Evolutionary conservation across 2,888 invertebrate genomes (phyloP).

Genomic region (Amiota minor): DNA sequence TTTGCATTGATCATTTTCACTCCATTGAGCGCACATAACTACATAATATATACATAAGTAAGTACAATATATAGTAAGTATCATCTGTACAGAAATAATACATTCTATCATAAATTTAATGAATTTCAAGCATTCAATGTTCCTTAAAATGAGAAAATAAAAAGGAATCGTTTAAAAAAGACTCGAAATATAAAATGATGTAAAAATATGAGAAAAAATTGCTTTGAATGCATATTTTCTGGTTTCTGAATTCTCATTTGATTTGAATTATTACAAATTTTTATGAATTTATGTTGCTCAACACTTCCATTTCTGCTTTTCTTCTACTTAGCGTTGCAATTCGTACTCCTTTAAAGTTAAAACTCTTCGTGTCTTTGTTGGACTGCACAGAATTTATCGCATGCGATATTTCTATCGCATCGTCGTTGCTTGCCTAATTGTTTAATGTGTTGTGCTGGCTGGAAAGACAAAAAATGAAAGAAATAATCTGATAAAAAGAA

Average conservation of each 20-base stretch:
- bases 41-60: no score
- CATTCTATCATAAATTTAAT: conserved; percentile 1
- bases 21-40: conserved; percentile 50
- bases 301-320: neutral
- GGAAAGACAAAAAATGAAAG: neutral
- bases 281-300: conserved; percentile 5
- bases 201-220: neutral
- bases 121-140: conserved; percentile 33
- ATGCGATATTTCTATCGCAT: conserved; percentile 14
- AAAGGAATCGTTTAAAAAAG: neutral
- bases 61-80: no score
- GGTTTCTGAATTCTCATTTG: conserved; percentile 17
- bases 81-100: no score
- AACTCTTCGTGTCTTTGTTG: conserved; percentile 1
- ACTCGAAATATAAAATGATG: neutral
- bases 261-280: conserved; percentile 28
- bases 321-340: neutral
- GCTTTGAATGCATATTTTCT: conserved; percentile 20
- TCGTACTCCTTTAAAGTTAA: neutral
- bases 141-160: conserved; percentile 13
- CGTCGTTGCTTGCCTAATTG: conserved; percentile 22
- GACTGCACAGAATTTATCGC: conserved; percentile 15
- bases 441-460: conserved; percentile 25
- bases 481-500: neutral
- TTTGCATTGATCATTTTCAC: conserved; percentile 51